These are phyloP conservation scores for Halocynthia aurantium DNA, from an alignment of 23 tunicate genomes.

Conservation along the genomic window DNA sequence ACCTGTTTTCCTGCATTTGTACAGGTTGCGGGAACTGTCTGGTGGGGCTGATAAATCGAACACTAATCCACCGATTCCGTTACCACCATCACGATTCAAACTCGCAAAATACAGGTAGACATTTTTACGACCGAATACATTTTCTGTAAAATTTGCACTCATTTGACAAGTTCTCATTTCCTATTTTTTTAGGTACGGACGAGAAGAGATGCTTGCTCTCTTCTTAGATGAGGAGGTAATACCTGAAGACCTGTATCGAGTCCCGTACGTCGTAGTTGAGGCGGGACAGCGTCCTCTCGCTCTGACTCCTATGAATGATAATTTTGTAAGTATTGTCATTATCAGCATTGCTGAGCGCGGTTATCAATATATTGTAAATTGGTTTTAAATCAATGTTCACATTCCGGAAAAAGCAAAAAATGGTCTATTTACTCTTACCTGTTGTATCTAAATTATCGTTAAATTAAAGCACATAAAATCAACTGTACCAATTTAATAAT, in stretches of 20 bases:
- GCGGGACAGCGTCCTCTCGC: slow-evolving; percentile 52
- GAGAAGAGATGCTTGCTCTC: slow-evolving; percentile 83
- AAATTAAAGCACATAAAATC: too few relatives aligned
- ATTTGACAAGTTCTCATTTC: not conserved
- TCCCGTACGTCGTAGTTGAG: slow-evolving; percentile 56
- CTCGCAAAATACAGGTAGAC: slow-evolving; percentile 71
- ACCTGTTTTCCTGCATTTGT: not conserved
- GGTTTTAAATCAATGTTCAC: too few relatives aligned
- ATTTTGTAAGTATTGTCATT: too few relatives aligned
- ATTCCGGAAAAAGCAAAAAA: too few relatives aligned
- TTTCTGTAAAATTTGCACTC: not conserved
- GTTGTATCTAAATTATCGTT: too few relatives aligned
- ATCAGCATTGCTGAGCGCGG: too few relatives aligned
- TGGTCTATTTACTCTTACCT: too few relatives aligned
- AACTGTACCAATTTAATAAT: too few relatives aligned
- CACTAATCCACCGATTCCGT: slow-evolving; percentile 29
- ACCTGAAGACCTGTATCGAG: slow-evolving; percentile 53
- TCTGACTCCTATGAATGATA: slow-evolving; percentile 50
- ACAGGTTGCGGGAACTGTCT: slow-evolving; percentile 75
- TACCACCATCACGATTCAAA: slow-evolving; percentile 48
- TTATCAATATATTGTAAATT: too few relatives aligned
- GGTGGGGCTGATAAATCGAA: slow-evolving; percentile 31
- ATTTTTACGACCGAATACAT: not conserved
- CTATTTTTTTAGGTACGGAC: slow-evolving; percentile 50
- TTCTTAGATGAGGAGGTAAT: slow-evolving; percentile 45